These are phyloP conservation scores for Carterocephalus palaemon DNA, from an alignment of 2,888 invertebrate genomes.

Conservation along the genomic window DNA sequence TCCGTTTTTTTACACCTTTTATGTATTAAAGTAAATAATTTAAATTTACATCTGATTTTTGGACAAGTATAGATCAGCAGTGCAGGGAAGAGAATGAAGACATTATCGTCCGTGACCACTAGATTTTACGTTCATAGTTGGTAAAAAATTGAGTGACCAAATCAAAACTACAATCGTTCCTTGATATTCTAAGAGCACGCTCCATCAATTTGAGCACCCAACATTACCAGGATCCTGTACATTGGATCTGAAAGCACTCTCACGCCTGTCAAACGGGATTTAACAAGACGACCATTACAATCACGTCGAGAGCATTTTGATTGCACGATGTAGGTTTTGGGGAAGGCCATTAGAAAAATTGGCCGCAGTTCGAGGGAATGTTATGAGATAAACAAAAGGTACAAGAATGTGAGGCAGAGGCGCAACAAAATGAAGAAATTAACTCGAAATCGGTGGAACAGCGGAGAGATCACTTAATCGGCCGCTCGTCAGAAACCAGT, in stretches of 20 bases:
- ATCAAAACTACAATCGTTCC: conserved; percentile 1
- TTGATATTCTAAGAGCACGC: conserved; percentile 11
- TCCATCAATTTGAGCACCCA: conserved; percentile 16
- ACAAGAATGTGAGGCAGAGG: conserved; percentile 43
- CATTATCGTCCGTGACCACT: too few relatives aligned
- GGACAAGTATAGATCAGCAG: too few relatives aligned
- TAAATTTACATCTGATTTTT: too few relatives aligned
- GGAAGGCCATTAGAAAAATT: conserved; percentile 69
- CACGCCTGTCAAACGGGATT: conserved; percentile 16
- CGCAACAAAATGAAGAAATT: conserved; percentile 72
- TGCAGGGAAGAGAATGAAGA: too few relatives aligned
- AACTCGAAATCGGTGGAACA: conserved; percentile 68
- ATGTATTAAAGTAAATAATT: too few relatives aligned
- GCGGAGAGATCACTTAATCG: conserved; percentile 69
- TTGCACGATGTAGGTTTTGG: conserved; percentile 38
- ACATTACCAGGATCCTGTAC: conserved; percentile 18
- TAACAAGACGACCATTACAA: conserved; percentile 32
- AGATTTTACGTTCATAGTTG: conserved; percentile 2
- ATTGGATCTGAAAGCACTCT: conserved; percentile 15
- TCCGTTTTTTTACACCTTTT: too few relatives aligned
- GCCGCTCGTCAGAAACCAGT: conserved; percentile 54
- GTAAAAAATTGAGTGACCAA: neutral
- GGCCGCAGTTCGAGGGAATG: conserved; percentile 47
- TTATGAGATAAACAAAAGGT: conserved; percentile 36
- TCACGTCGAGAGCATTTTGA: conserved; percentile 45